Percentiles rank a stretch among this genome's conserved stretches.
phyloP scores from a whole-genome alignment of 2,888 invertebrate species.

The Cecidostiba fungosa region DNA sequence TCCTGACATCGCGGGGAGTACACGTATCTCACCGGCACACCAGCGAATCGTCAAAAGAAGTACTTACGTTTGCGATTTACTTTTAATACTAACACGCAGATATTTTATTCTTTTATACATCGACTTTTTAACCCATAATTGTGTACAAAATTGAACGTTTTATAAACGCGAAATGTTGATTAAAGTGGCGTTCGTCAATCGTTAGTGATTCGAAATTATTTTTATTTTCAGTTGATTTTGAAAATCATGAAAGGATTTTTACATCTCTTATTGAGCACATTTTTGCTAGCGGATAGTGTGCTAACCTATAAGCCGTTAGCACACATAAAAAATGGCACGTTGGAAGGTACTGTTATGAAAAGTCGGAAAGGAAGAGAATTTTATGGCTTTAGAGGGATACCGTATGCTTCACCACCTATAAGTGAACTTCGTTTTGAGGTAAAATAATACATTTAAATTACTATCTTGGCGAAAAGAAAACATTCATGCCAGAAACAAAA shows the following conservation, averaged over 20 bases:
- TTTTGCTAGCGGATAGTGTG: conserved; percentile 15
- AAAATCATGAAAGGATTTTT: conserved; percentile 20
- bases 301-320: conserved; percentile 70
- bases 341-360: conserved; percentile 82
- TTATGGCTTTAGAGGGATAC: conserved; percentile 84
- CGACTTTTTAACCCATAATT: not conserved
- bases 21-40: conserved; percentile 39
- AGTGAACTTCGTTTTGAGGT: conserved; percentile 85
- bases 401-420: conserved; percentile 85
- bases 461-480: too few relatives aligned
- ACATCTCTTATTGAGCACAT: not conserved
- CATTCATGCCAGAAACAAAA: not conserved
- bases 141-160: not conserved
- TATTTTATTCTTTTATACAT: not conserved
- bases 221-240: not conserved
- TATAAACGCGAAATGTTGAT: not conserved
- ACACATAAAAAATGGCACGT: conserved; percentile 81
- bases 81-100: not conserved
- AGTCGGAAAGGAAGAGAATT: conserved; percentile 83
- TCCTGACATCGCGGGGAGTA: conserved; percentile 64
- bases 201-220: not conserved
- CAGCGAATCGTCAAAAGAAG: not conserved
- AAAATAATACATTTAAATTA: conserved; percentile 63
- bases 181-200: not conserved
- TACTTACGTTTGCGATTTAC: not conserved